Evolutionary conservation across 1,140 invertebrate species (phyloP).

Genomic region (Acyrthosiphon pisum): DNA sequence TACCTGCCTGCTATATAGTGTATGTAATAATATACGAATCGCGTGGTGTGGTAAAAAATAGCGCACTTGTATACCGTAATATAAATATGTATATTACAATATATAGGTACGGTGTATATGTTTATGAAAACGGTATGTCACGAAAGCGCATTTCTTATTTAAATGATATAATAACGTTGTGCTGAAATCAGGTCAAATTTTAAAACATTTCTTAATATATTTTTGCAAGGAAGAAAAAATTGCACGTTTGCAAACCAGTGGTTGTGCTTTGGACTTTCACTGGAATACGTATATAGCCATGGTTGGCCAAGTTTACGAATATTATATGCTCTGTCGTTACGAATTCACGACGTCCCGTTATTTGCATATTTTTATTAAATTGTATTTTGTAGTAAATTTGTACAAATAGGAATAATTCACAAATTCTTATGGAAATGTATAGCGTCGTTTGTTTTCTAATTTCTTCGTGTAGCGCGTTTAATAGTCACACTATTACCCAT

Average conservation of each 20-base stretch:
- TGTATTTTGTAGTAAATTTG: background rate
- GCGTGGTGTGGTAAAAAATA: background rate
- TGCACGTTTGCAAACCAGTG: background rate
- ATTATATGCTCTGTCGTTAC: background rate
- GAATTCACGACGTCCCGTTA: background rate
- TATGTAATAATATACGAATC: background rate
- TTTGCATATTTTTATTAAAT: constrained; percentile 10
- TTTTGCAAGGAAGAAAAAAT: background rate
- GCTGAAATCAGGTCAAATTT: constrained; percentile 23
- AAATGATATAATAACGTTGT: background rate
- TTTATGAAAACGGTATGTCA: background rate
- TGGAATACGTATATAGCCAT: background rate
- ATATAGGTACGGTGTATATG: too few species aligned
- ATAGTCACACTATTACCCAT: background rate
- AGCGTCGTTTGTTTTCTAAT: background rate
- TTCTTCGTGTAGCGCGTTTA: background rate
- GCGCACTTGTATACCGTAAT: background rate
- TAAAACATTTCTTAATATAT: background rate
- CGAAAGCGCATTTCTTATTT: background rate
- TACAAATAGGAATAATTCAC: background rate
- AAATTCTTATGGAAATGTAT: background rate
- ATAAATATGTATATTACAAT: background rate
- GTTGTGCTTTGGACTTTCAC: constrained; percentile 29
- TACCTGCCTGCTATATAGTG: background rate
- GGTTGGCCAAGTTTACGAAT: background rate